phyloP scores from a whole-genome alignment of 2,888 invertebrate genomes.

The Germaria angustata region DNA sequence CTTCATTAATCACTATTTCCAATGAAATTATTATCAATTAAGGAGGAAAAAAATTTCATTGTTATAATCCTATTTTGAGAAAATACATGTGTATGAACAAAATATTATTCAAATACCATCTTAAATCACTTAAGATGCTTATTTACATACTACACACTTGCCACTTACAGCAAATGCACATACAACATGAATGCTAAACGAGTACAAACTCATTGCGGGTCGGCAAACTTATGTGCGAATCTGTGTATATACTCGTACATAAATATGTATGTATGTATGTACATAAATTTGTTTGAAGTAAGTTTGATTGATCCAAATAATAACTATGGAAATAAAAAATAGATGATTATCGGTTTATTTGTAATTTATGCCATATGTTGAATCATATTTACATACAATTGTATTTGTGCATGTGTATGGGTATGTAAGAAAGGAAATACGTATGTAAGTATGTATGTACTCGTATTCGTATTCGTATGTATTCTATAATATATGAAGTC shows the following conservation, averaged over 20 bases:
- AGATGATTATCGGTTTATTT: constrained; percentile 60
- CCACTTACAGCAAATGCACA: constrained; percentile 26
- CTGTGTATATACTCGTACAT: not conserved
- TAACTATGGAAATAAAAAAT: constrained; percentile 46
- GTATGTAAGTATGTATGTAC: not conserved
- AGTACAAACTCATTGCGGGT: not conserved
- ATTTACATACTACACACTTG: constrained; percentile 48
- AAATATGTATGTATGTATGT: not conserved
- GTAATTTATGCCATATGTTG: constrained; percentile 68
- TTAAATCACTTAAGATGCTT: constrained; percentile 52
- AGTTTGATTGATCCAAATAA: constrained; percentile 43
- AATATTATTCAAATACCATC: constrained; percentile 32
- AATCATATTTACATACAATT: not conserved
- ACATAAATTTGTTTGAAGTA: not conserved
- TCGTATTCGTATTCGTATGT: constrained; percentile 23
- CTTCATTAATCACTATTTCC: constrained; percentile 32
- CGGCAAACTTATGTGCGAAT: too few species aligned
- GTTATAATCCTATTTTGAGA: constrained; percentile 49
- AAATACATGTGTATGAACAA: constrained; percentile 34
- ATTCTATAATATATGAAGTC: too few species aligned
- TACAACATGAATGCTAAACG: not conserved
- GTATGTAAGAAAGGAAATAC: not conserved
- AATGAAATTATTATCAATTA: constrained; percentile 44
- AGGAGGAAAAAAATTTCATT: constrained; percentile 8
- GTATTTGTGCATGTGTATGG: not conserved